Percentiles rank a stretch among this genome's conserved stretches.
These are phyloP conservation scores for Myoxocephalus aenaeus DNA, from an alignment of 2,797 vertebrate species.

Conservation along the genomic window DNA sequence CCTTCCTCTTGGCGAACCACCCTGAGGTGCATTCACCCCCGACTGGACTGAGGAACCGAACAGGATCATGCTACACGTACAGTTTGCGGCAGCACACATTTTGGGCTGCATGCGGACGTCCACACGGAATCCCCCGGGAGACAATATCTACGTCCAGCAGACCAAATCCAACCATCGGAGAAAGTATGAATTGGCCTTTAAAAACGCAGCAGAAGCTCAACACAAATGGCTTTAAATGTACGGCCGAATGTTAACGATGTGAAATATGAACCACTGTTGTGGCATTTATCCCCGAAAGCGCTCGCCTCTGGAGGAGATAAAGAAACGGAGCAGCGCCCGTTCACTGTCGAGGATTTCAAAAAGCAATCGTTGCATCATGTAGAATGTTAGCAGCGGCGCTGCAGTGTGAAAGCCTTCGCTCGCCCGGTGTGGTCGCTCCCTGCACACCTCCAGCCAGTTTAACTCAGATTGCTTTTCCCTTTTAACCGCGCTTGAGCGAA, in stretches of 20 bases:
- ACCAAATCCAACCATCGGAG: not conserved
- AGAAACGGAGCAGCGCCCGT: not conserved
- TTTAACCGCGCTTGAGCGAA: constrained; percentile 32
- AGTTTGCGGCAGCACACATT: not conserved
- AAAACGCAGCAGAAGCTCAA: not conserved
- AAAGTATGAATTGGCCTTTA: not conserved
- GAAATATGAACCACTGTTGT: not conserved
- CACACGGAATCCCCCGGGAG: not conserved
- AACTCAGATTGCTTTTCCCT: constrained; percentile 33
- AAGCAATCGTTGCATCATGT: not conserved
- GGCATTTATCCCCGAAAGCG: not conserved
- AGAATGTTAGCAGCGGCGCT: not conserved
- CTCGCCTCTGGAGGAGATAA: not conserved
- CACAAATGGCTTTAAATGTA: not conserved
- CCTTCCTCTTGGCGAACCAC: not conserved
- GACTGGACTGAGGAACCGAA: not conserved
- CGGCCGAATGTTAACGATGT: not conserved
- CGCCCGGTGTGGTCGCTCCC: not conserved
- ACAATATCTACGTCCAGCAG: not conserved
- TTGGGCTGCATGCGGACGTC: not conserved
- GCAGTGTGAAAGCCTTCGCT: not conserved
- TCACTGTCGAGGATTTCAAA: not conserved
- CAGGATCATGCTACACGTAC: not conserved
- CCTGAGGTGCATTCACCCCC: not conserved
- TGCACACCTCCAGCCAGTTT: constrained; percentile 23